Evolutionary conservation across 2,888 invertebrate species (phyloP).

Genomic region (Leucania comma): DNA sequence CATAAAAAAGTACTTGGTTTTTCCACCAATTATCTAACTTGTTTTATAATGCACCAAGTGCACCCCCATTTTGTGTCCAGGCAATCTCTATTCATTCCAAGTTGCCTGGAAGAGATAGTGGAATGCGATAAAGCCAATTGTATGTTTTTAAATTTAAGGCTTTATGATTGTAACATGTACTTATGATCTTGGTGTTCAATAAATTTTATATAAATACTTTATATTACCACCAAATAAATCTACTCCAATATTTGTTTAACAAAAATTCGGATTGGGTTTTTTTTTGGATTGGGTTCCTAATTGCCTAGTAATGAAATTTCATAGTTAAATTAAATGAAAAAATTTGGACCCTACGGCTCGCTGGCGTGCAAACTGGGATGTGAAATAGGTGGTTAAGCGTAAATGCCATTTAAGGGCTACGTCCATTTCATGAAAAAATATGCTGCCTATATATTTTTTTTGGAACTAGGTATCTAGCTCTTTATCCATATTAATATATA

Average conservation of each 20-base stretch:
- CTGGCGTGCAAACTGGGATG: constrained; percentile 38
- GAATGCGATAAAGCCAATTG: too few relatives aligned
- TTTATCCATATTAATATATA: too few relatives aligned
- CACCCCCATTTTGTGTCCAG: too few relatives aligned
- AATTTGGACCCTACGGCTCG: constrained; percentile 14
- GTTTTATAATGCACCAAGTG: too few relatives aligned
- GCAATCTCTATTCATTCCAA: too few relatives aligned
- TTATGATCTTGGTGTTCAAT: too few relatives aligned
- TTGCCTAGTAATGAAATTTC: constrained; percentile 19
- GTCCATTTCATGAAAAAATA: constrained; percentile 8
- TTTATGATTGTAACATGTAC: too few relatives aligned
- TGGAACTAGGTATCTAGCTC: too few relatives aligned
- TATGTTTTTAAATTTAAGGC: too few relatives aligned
- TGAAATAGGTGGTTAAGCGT: constrained; percentile 20
- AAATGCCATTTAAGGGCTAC: constrained; percentile 2
- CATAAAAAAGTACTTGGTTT: too few relatives aligned
- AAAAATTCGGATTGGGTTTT: not conserved
- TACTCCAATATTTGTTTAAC: not conserved
- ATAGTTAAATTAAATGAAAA: constrained; percentile 36
- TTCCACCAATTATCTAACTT: too few relatives aligned
- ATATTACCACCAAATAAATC: not conserved
- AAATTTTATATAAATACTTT: not conserved
- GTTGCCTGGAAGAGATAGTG: too few relatives aligned
- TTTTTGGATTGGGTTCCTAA: not conserved
- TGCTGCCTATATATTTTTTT: not conserved